These are phyloP conservation scores for Chirona hameri DNA, from an alignment of 2,888 invertebrate species.

Conservation along the genomic window DNA sequence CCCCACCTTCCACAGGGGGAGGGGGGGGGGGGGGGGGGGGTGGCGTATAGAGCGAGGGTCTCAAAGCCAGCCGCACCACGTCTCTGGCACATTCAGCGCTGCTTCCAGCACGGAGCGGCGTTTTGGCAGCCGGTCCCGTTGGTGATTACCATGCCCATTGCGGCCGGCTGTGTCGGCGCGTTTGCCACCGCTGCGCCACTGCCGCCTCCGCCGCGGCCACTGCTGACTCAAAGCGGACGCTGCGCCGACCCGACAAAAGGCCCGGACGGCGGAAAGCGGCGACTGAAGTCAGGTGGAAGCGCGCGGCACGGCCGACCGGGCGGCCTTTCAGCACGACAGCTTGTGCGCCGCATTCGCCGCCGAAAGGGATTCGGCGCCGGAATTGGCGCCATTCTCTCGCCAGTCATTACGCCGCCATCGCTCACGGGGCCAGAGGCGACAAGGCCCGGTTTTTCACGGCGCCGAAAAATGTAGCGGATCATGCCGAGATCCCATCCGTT, in stretches of 20 bases:
- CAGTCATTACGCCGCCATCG: neutral
- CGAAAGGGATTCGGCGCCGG: conserved; percentile 2
- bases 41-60: no score
- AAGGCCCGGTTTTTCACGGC: neutral
- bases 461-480: neutral
- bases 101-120: neutral
- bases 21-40: neutral
- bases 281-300: neutral
- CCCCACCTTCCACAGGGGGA: neutral
- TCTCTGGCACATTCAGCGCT: no score
- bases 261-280: neutral
- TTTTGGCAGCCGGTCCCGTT: neutral
- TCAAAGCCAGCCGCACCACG: no score
- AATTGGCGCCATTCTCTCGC: conserved; percentile 1
- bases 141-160: neutral
- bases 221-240: neutral
- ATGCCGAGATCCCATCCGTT: neutral
- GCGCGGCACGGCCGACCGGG: neutral
- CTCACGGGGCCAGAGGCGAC: neutral
- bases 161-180: neutral
- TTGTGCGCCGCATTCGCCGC: conserved; percentile 2
- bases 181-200: neutral
- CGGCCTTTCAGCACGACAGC: neutral
- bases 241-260: neutral
- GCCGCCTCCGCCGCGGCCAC: neutral